These are phyloP conservation scores for Sclerodermus sp. DNA, from an alignment of 2,888 invertebrate species.

Conservation along the genomic window DNA sequence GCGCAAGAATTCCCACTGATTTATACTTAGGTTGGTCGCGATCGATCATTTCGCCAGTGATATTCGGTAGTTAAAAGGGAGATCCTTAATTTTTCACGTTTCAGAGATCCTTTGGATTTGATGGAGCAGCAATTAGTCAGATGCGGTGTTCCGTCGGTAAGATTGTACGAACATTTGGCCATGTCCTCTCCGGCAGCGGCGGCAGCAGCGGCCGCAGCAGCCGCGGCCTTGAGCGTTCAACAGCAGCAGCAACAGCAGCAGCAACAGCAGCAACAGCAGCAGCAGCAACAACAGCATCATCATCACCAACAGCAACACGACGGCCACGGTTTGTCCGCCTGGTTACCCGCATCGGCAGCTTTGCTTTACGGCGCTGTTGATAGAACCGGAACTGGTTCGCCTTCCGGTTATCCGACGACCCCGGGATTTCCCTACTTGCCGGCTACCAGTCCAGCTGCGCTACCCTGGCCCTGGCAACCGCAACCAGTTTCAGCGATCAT, in stretches of 20 bases:
- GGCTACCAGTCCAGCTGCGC: slow-evolving; percentile 24
- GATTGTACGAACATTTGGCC: slow-evolving; percentile 53
- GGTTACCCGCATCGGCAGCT: slow-evolving; percentile 48
- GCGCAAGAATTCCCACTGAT: slow-evolving; percentile 19
- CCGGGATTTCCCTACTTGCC: slow-evolving; percentile 34
- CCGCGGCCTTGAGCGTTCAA: slow-evolving; percentile 28
- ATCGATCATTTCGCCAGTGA: slow-evolving; percentile 5
- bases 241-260: slow-evolving; percentile 26
- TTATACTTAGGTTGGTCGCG: slow-evolving; percentile 9
- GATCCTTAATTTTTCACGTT: slow-evolving; percentile 18
- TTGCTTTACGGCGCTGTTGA: slow-evolving; percentile 46
- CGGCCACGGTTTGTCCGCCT: slow-evolving; percentile 39
- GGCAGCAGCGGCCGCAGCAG: slow-evolving; percentile 33
- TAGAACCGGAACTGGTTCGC: slow-evolving; percentile 30
- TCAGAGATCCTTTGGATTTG: slow-evolving; percentile 54
- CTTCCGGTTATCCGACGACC: slow-evolving; percentile 27
- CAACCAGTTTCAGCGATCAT: slow-evolving; percentile 43
- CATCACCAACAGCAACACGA: slow-evolving; percentile 39
- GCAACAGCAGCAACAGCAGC: slow-evolving; percentile 30
- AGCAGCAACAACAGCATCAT: slow-evolving; percentile 33
- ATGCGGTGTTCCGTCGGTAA: slow-evolving; percentile 52
- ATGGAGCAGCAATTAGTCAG: slow-evolving; percentile 55
- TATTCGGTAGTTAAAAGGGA: background rate
- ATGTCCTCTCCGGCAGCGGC: slow-evolving; percentile 42
- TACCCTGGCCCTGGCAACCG: slow-evolving; percentile 54